Conservation (phyloP, 2,888 invertebrate genomes). For the Ophioninae sp. region DNA sequence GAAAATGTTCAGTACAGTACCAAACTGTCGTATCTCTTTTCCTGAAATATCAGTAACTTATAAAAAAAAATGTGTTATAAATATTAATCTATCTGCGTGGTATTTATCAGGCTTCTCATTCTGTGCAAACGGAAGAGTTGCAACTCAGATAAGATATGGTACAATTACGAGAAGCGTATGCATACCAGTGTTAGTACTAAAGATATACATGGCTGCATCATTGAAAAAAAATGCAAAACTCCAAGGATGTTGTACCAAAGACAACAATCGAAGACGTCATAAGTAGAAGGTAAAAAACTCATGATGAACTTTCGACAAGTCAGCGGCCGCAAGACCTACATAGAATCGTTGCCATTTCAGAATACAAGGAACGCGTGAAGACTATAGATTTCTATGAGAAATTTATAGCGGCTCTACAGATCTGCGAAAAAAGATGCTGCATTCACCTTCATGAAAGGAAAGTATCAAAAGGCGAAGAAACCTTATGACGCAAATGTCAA, state of each 20-base stretch:
- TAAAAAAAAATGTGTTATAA: no score
- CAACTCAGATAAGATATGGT: background rate
- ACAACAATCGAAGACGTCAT: background rate
- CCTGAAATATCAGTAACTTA: no score
- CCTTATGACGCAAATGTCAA: background rate
- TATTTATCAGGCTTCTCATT: background rate
- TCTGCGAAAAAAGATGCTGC: background rate
- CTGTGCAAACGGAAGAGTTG: background rate
- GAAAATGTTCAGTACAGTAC: no score
- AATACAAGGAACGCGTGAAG: background rate
- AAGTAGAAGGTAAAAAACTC: background rate
- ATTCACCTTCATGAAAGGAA: background rate
- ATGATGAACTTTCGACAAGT: background rate
- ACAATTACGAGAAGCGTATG: background rate
- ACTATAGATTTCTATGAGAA: background rate
- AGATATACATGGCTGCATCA: background rate
- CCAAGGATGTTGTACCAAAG: background rate
- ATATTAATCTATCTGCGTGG: no score
- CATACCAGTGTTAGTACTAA: background rate
- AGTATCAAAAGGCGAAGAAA: background rate
- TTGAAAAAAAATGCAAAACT: background rate
- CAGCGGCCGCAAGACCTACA: background rate
- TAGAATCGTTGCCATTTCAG: background rate
- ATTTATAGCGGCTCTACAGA: background rate
- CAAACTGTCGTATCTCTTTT: no score